Conservation (phyloP, 2,113 vertebrate species). For the Podocnemis expansa region DNA sequence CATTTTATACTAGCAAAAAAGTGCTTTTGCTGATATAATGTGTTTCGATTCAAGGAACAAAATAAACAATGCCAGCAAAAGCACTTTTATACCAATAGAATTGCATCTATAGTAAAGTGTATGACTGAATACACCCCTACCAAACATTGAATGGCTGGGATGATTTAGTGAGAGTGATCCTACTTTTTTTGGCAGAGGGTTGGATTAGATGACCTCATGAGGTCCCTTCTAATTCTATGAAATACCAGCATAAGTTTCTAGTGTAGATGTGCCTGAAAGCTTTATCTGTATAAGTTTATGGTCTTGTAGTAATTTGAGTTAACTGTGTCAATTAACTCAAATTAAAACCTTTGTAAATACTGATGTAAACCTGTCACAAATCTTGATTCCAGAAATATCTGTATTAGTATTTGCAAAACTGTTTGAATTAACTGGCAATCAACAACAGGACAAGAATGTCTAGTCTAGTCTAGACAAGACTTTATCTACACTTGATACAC, state of each 20-base stretch:
- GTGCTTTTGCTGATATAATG: neutral
- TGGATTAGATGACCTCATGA: too few species aligned
- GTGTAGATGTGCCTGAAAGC: neutral
- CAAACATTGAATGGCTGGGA: too few species aligned
- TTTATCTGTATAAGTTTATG: neutral
- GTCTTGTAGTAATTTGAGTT: neutral
- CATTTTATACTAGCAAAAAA: neutral
- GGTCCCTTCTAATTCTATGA: too few species aligned
- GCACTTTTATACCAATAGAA: neutral
- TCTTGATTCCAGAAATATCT: neutral
- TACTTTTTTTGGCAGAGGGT: too few species aligned
- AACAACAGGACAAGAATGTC: neutral
- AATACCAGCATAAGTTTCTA: neutral
- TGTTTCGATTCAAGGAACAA: neutral
- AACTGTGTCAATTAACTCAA: neutral
- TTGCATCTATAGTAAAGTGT: neutral
- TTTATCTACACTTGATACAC: neutral
- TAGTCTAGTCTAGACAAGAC: neutral
- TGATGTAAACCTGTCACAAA: neutral
- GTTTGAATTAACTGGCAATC: neutral
- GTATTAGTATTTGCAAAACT: neutral
- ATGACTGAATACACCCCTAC: neutral
- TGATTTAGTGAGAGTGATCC: too few species aligned
- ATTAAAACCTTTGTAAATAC: neutral
- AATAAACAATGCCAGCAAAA: neutral